Evolutionary conservation across 2,797 vertebrate genomes (phyloP), one percentile per base, ranked within the genome.

Genomic region (Remorina albescens): DNA sequence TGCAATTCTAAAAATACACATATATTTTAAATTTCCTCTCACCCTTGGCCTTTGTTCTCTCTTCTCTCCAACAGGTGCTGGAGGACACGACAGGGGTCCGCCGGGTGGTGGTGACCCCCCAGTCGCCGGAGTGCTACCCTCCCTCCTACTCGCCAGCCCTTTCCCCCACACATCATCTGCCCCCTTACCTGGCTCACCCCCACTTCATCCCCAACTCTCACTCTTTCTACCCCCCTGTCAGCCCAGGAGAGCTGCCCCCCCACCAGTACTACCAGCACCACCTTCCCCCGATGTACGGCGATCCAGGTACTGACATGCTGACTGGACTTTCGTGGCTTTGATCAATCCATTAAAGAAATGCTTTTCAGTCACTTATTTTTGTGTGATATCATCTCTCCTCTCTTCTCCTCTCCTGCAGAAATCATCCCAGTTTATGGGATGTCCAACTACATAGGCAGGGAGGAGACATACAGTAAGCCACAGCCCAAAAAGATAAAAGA

Each of bases 171-270:
- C 97, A 97, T 67, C 98, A 98, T 90, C 92, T 98, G 54, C 94
- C 97, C 78, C 98, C 96, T 0, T 99, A 98, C 89, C 91, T 99
- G 92, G 8, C 97, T 37, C 97, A 97, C 64, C 98, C 97, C 1
- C 97, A 98, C 83, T 98, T 98, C 81, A 96, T 98, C 82, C 97
- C 96, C 82, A 98, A 98, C 91, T 98, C 97, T 12, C 97, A 97
- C 84, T 95, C 97, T 10, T 98, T 97, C 83, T 99, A 98, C 81
- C 98, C 97, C 25, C 97, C 97, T 8, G 96, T 98, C 81, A 97
- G 96, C 59, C 97, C 97, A 4, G 97, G 97, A 84, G 98, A 98
- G 53, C 94, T 99, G 78, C 91, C 96, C 13, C 97, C 96, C 5
- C 97, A 97, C 78, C 98, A 98, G 78, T 98, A 97, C 84, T 96